Conservation (phyloP, 1,140 invertebrate genomes). For the Macrobrachium rosenbergii region DNA sequence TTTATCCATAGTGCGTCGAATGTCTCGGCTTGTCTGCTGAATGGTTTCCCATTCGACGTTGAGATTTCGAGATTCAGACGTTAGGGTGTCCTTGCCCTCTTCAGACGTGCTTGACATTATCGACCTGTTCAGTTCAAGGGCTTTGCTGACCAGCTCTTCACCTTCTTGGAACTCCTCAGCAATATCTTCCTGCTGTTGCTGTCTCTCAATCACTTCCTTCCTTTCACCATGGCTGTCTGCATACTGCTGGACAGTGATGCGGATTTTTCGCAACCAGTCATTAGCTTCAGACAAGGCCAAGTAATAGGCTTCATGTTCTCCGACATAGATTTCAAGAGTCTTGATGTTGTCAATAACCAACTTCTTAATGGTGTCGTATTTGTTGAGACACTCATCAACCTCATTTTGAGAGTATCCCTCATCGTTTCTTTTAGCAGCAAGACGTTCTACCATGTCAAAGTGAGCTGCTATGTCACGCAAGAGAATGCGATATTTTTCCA, state of each 20-base stretch:
- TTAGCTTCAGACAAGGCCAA: conserved; percentile 84
- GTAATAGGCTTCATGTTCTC: conserved; percentile 89
- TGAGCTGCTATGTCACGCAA: conserved; percentile 84
- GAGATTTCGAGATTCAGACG: conserved; percentile 87
- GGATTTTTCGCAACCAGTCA: conserved; percentile 88
- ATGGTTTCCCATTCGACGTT: conserved; percentile 89
- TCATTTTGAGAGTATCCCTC: conserved; percentile 70
- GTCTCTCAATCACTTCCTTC: conserved; percentile 80
- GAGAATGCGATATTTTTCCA: conserved; percentile 82
- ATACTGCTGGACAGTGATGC: conserved; percentile 87
- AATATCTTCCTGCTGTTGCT: conserved; percentile 80
- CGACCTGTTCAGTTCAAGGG: conserved; percentile 81
- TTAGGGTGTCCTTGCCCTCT: conserved; percentile 88
- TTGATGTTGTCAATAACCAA: conserved; percentile 69
- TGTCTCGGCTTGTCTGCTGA: conserved; percentile 84
- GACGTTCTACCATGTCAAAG: conserved; percentile 78
- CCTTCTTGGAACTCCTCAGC: conserved; percentile 78
- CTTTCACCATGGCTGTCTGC: conserved; percentile 87
- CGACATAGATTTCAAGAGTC: conserved; percentile 85
- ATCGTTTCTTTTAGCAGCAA: conserved; percentile 68
- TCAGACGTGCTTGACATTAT: conserved; percentile 85
- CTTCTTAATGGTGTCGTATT: conserved; percentile 79
- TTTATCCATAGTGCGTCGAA: conserved; percentile 81
- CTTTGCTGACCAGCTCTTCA: conserved; percentile 80
- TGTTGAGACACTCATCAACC: conserved; percentile 79